Base-by-base conservation (phyloP, 2,888 invertebrate species). In the Pammene aurita region DNA sequence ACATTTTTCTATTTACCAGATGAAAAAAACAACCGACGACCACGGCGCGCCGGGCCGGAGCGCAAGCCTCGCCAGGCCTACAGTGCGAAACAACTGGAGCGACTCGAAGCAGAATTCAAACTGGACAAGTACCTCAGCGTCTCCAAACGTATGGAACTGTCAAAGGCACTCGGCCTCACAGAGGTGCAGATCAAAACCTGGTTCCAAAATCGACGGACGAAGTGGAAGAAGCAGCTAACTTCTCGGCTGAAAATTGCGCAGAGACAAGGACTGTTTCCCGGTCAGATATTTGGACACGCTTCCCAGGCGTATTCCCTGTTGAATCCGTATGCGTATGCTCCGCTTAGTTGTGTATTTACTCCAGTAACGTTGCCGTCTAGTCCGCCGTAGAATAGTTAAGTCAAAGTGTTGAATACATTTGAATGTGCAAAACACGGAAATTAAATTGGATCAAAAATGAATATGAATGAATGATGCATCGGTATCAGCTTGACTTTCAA, bases 151-250 rank as follows among this genome's bases (percentile, higher is more conserved):
- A 96, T 98, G 96, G 98, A 98, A 78, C 92, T 99, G 5, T 98
- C 98, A 0, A 97, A 97, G 85, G 95, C 96, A 0, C 87, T 99
- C 42, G 96, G 95, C 74, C 93, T 98, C 55, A 98, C 98, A 0
- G 98, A 98, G 89, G 98, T 98, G 0, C 98, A 98, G 90, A 98
- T 98, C 75, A 98, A 98, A 85, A 98, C 98, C 0, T 98, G 98
- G 98, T 98, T 98, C 84, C 98, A 98, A 87, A 98, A 98, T 84
- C 94, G 98, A 69, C 93, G 98, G 72, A 99, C 98, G 0, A 98
- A 99, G 84, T 98, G 98, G 98, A 98, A 99, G 90, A 99, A 99
- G 80, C 98, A 99, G 82, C 89, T 99, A 78, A 98, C 98, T 0
- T 96, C 97, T 0, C 93, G 97, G 4, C 88, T 98, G 73, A 97